These are phyloP conservation scores for Erethizon dorsatum DNA, from an alignment of 2,797 vertebrate genomes.

Conservation along the genomic window DNA sequence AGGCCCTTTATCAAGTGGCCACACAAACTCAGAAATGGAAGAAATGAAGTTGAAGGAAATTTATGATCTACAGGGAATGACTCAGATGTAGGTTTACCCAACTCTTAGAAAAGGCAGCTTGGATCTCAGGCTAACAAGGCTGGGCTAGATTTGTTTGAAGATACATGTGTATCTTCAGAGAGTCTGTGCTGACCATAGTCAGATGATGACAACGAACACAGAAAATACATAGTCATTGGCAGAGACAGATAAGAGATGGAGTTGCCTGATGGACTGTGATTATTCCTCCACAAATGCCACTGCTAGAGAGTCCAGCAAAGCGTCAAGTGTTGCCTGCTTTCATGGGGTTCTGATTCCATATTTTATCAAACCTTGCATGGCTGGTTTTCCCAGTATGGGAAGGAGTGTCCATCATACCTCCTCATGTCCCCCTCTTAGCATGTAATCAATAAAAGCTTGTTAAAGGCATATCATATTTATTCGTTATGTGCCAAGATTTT, in stretches of 20 bases:
- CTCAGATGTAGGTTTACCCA: not conserved
- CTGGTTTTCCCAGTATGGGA: not conserved
- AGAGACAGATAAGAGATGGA: not conserved
- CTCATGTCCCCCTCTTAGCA: not conserved
- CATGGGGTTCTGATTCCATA: not conserved
- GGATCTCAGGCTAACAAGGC: not conserved
- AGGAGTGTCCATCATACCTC: not conserved
- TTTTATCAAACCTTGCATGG: not conserved
- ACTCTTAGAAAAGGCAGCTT: not conserved
- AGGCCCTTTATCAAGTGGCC: not conserved
- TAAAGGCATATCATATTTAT: not conserved
- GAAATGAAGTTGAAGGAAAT: not conserved
- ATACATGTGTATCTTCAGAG: not conserved
- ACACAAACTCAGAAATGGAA: not conserved
- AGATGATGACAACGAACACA: not conserved
- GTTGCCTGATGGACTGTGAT: too few species aligned
- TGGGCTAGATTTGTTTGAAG: not conserved
- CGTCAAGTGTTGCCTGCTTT: not conserved
- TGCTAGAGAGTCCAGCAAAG: too few species aligned
- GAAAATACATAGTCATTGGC: not conserved
- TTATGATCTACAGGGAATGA: not conserved
- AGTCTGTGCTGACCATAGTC: not conserved
- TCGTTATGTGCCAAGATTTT: not conserved
- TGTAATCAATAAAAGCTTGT: not conserved
- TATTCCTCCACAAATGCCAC: not conserved